Evolutionary conservation across 2,888 invertebrate species (phyloP), one percentile per base, ranked within the genome.

Genomic region (Drosophila suboccidentalis): DNA sequence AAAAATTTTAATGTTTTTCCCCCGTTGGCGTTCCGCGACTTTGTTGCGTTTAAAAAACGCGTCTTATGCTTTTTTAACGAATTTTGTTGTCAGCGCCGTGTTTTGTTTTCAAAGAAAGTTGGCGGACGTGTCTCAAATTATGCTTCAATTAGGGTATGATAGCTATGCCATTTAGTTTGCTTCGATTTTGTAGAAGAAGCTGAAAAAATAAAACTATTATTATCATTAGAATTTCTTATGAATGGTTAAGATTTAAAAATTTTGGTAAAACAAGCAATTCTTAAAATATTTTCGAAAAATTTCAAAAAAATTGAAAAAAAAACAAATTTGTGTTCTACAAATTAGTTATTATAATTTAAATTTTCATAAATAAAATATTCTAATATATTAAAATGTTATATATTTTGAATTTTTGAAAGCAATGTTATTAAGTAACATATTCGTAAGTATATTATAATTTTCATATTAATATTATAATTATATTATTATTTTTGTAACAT

Each of bases 31-130:
- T 32, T 32, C 64, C 61, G 43, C 77, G 66, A 74, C 61, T 72
- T 50, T 32, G 29, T 49, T 29, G n/a, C 75, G 60, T 54, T 71
- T 62, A 55, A 66, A 70, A 70, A 75, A 69, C 60, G 47, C 67
- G 78, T 77, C 75, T 65, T 69, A 50, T 71, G 78, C 71, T 50
- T n/a, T 50, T 50, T 54, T 74, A 75, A 79, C 71, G 67, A 75
- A 80, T 78, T 79, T 78, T 80, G n/a, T 85, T 80, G 69, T 82
- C 71, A 84, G 73, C 71, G 77, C 75, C 75, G 77, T 75, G 73
- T 86, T 74, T 80, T 67, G 74, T 65, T 64, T 75, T 41, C 15
- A 46, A 17, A 43, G 50, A 41, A 57, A 61, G 32, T 55, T 38
- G 38, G 34, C 32, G 53, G 43, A 38, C 43, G 32, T 26, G n/a